phyloP scores from a whole-genome alignment of 2,113 vertebrate genomes.

The Ammodramus savannarum region DNA sequence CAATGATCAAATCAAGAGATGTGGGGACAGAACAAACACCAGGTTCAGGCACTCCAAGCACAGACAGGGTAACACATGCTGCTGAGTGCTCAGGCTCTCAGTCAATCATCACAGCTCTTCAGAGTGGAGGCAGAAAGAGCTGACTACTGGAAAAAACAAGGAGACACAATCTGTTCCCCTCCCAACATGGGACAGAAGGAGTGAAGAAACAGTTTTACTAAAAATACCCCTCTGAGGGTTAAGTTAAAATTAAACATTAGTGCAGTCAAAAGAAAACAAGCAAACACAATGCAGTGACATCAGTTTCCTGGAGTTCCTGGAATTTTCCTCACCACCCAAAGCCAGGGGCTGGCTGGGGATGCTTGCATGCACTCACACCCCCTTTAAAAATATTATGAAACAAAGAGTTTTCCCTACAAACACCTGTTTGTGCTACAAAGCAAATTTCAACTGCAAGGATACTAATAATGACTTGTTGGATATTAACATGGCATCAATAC shows the following conservation, averaged over 20 bases:
- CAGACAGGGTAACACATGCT: not conserved
- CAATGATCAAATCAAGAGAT: not conserved
- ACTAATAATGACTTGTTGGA: not conserved
- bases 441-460: not conserved
- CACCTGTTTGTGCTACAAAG: not conserved
- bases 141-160: constrained; percentile 6
- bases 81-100: not conserved
- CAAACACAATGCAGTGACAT: constrained; percentile 31
- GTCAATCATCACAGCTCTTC: not conserved
- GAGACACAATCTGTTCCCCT: not conserved
- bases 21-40: not conserved
- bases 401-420: not conserved
- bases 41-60: not conserved
- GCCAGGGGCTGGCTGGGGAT: not conserved
- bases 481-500: not conserved
- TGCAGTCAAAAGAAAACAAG: constrained; percentile 12
- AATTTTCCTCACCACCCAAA: constrained; percentile 24
- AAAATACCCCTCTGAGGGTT: constrained; percentile 51
- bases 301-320: constrained; percentile 13
- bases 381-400: not conserved
- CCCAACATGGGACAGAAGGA: not conserved
- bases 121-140: not conserved
- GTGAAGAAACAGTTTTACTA: constrained; percentile 39
- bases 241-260: constrained; percentile 61
- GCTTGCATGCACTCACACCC: not conserved